Evolutionary conservation across 2,797 vertebrate species (phyloP).

Genomic region (Synaphobranchus kaupii): DNA sequence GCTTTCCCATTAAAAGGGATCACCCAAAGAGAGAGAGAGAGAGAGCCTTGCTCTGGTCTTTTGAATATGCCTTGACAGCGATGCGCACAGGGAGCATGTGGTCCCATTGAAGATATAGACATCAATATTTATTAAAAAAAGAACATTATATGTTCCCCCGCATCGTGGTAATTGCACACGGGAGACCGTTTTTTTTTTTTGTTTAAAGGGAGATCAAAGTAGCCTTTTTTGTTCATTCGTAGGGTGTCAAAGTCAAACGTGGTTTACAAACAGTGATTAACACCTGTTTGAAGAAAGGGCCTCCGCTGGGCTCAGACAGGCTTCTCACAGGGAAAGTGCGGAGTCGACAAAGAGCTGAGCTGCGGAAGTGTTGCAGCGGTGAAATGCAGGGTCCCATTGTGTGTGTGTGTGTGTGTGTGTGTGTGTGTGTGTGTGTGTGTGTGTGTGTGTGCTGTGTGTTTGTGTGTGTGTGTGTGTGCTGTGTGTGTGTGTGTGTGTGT

Average conservation of each 20-base stretch:
- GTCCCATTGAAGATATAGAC: neutral
- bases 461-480: too few relatives aligned
- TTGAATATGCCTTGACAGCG: neutral
- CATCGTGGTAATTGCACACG: conserved; percentile 1
- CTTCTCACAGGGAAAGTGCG: neutral
- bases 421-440: neutral
- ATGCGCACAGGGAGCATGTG: too few relatives aligned
- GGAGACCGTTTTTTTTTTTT: neutral
- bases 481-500: too few relatives aligned
- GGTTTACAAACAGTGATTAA: neutral
- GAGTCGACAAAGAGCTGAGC: neutral
- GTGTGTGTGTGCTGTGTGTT: neutral
- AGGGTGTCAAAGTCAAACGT: neutral
- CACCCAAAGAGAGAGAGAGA: neutral
- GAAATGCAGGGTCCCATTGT: neutral
- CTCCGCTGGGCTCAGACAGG: neutral
- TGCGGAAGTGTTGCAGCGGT: neutral
- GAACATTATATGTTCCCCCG: neutral
- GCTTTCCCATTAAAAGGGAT: neutral
- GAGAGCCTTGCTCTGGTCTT: neutral
- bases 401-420: neutral
- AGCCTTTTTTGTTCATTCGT: neutral
- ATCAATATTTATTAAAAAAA: neutral
- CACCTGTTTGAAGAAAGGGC: neutral
- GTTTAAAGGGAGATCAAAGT: conserved; percentile 1